Evolutionary conservation across 2,888 invertebrate genomes (phyloP).

Genomic region (Alsophila aescularia): DNA sequence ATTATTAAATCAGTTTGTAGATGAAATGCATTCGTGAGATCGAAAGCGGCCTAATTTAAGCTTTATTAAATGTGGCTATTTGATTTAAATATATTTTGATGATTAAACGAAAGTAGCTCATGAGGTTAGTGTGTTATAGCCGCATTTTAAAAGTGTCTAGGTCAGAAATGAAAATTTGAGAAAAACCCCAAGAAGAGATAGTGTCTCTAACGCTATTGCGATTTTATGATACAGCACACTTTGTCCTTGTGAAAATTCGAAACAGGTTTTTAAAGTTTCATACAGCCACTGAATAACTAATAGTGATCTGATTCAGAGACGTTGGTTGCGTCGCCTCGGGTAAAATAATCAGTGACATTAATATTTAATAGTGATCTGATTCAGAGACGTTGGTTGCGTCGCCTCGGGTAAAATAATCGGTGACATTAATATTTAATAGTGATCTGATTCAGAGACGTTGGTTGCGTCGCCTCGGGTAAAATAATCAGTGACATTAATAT

Average conservation of each 20-base stretch:
- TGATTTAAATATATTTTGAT: constrained; percentile 20
- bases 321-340: constrained; percentile 2
- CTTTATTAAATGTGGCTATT: constrained; percentile 13
- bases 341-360: too few species aligned
- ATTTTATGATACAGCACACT: constrained; percentile 25
- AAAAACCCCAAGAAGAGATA: constrained; percentile 28
- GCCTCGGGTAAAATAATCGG: background rate
- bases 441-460: background rate
- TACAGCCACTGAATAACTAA: too few species aligned
- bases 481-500: too few species aligned
- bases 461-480: constrained; percentile 1
- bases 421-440: too few species aligned
- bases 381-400: constrained; percentile 1
- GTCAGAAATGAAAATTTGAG: constrained; percentile 30
- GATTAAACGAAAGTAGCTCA: constrained; percentile 33
- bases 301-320: background rate
- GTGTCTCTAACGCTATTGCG: constrained; percentile 38
- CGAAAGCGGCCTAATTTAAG: constrained; percentile 18
- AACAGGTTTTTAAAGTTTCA: constrained; percentile 30
- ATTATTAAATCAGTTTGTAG: constrained; percentile 18
- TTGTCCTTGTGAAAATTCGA: constrained; percentile 31
- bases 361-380: too few species aligned
- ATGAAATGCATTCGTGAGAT: constrained; percentile 17
- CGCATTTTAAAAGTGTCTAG: constrained; percentile 25
- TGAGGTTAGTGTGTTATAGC: constrained; percentile 31